A percentile compares a stretch with the other conserved stretches of the same genome.
These are phyloP conservation scores for Sclerodermus sp. DNA, from an alignment of 2,888 invertebrate genomes.

Conservation along the genomic window DNA sequence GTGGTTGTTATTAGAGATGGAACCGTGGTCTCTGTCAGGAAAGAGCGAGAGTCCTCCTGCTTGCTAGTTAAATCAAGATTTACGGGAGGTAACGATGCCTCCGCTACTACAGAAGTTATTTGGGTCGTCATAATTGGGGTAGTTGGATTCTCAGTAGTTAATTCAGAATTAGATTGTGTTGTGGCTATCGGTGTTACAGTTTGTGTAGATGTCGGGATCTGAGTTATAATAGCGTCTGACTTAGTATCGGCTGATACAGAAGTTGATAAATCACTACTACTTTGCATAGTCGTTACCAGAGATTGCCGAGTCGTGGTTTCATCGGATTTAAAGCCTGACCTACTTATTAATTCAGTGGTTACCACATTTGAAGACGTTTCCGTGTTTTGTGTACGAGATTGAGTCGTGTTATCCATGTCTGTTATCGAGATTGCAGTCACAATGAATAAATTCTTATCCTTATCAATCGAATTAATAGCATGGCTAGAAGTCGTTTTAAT, in stretches of 20 bases:
- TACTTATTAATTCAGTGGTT: no score
- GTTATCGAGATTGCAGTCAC: not conserved
- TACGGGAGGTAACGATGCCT: no score
- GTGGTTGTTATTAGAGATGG: slow-evolving; percentile 5
- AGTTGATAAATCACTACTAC: not conserved
- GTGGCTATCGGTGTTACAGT: slow-evolving; percentile 3
- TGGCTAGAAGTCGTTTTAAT: no score
- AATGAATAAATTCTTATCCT: not conserved
- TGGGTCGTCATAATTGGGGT: slow-evolving; percentile 2
- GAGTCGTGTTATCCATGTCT: not conserved
- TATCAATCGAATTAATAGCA: no score
- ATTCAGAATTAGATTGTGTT: slow-evolving; percentile 1
- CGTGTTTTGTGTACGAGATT: not conserved
- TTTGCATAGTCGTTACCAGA: not conserved
- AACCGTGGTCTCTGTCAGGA: slow-evolving; percentile 4
- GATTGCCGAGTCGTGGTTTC: not conserved
- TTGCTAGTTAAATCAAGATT: no score
- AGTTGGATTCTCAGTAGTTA: not conserved
- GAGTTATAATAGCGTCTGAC: no score
- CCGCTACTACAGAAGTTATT: slow-evolving; percentile 10
- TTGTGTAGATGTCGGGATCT: not conserved
- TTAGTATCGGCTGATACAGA: no score
- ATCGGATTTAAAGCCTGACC: no score
- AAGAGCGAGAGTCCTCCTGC: no score
- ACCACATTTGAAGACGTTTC: no score